Conservation (phyloP, 2,888 invertebrate genomes). For the Glaucopsyche alexis region DNA sequence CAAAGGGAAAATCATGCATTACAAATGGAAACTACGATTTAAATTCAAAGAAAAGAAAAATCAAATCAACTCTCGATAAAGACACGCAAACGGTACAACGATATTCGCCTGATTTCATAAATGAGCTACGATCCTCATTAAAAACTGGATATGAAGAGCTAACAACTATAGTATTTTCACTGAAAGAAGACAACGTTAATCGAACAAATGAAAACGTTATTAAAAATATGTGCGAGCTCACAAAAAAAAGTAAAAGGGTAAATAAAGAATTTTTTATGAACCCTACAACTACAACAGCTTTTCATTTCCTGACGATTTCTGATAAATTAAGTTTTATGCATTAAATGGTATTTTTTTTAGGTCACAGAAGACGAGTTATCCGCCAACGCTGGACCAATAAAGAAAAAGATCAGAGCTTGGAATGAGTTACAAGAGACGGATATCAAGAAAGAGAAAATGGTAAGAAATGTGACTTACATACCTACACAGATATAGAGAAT, state of each 20-base stretch:
- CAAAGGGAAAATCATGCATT: background rate
- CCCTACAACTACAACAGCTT: too few relatives aligned
- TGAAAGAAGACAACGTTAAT: background rate
- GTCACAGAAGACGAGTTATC: constrained; percentile 3
- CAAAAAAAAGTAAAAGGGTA: constrained; percentile 11
- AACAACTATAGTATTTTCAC: background rate
- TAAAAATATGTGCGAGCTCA: too few relatives aligned
- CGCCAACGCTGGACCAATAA: background rate
- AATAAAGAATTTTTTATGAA: background rate
- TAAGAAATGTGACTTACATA: background rate
- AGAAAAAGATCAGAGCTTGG: constrained; percentile 10
- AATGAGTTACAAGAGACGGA: background rate
- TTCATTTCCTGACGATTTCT: background rate
- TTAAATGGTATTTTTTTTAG: background rate
- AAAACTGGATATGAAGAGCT: constrained; percentile 13
- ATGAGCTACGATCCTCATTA: background rate
- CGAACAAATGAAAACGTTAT: background rate
- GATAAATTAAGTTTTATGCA: background rate
- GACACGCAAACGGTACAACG: background rate
- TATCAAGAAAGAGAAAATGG: background rate
- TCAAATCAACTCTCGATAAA: background rate
- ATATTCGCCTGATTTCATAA: constrained; percentile 10
- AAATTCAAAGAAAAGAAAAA: constrained; percentile 8
- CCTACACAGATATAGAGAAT: background rate
- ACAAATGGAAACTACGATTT: constrained; percentile 5